Base-by-base conservation (phyloP, 2,888 invertebrate species). In the Hypercompe scribonia region DNA sequence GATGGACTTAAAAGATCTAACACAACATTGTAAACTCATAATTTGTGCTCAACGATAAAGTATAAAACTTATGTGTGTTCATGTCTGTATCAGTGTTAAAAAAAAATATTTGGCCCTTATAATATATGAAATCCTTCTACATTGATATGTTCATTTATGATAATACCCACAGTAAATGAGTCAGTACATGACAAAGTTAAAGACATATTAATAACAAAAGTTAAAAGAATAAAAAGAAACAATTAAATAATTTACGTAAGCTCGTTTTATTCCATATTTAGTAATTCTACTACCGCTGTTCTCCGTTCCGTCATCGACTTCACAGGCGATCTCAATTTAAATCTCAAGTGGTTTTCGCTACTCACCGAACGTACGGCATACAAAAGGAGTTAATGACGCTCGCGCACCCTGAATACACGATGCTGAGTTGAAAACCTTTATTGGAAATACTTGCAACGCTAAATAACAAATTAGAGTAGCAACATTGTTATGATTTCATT, bases 371-470 rank as follows among this genome's bases (percentile, higher is more conserved):
- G 88, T 86, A 88, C 88, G 81, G 77, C 84, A 79, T 87, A 93
- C 91, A 93, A 93, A 93, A 91, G 90, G 88, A 91, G 88, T 91
- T 93, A 94, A 94, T 92, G 93, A 93, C 87, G 89, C 89, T 87
- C 81, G 87, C 88, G 86, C 87, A 89, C 88, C 73, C 84, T 91
- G 92, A 93, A 92, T 92, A 91, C 90, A 87, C 87, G 90, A 90
- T 91, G 86, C 84, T 80, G 81, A 82, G 81, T 78, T 84, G 87
- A 89, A 90, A 90, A 86, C 86, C 87, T 91, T 91, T 90, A 90
- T 90, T 91, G 87, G 86, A 89, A 90, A 89, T 84, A 90, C 89
- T 91, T 89, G 87, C 87, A 87, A 89, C 83, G 83, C 82, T 83
- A 81, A 85, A 86, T 85, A 85, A 89, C 81, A 87, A 87, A 89